Evolutionary conservation across 2,113 vertebrate genomes (phyloP).

Genomic region (Nyctereutes procyonoides): DNA sequence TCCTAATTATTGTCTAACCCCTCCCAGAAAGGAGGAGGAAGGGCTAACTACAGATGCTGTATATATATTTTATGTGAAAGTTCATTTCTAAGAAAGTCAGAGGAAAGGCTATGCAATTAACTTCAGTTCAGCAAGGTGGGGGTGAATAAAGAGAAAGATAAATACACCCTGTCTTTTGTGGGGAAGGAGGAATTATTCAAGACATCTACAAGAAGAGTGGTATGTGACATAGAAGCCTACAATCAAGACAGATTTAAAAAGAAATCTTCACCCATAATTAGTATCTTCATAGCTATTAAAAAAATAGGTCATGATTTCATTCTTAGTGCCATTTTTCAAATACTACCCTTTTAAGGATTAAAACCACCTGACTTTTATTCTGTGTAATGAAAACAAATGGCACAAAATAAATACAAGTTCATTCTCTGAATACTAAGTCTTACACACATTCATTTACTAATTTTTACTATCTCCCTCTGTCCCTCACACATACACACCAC

Average conservation of each 20-base stretch:
- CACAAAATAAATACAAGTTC: conserved; percentile 86
- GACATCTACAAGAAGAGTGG: conserved; percentile 70
- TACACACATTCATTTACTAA: conserved; percentile 71
- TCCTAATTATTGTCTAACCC: conserved; percentile 46
- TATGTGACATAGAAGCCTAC: conserved; percentile 70
- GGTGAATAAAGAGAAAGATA: conserved; percentile 67
- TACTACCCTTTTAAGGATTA: conserved; percentile 77
- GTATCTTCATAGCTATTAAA: conserved; percentile 85
- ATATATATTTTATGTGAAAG: conserved; percentile 56
- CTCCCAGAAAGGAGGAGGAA: conserved; percentile 43
- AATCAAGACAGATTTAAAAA: conserved; percentile 67
- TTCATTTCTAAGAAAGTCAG: conserved; percentile 60
- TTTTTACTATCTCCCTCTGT: conserved; percentile 70
- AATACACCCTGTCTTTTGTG: conserved; percentile 73
- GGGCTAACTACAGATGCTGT: conserved; percentile 54
- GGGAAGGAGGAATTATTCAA: conserved; percentile 54
- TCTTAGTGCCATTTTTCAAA: conserved; percentile 83
- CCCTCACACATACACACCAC: conserved; percentile 14
- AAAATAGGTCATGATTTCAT: conserved; percentile 83
- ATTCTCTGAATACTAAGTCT: conserved; percentile 78
- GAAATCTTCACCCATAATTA: conserved; percentile 85
- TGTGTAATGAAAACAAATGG: conserved; percentile 85
- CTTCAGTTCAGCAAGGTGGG: conserved; percentile 55
- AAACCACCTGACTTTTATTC: conserved; percentile 81
- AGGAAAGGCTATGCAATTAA: conserved; percentile 63